phyloP scores from a whole-genome alignment of 2,888 invertebrate species.

The Tachina fera region DNA sequence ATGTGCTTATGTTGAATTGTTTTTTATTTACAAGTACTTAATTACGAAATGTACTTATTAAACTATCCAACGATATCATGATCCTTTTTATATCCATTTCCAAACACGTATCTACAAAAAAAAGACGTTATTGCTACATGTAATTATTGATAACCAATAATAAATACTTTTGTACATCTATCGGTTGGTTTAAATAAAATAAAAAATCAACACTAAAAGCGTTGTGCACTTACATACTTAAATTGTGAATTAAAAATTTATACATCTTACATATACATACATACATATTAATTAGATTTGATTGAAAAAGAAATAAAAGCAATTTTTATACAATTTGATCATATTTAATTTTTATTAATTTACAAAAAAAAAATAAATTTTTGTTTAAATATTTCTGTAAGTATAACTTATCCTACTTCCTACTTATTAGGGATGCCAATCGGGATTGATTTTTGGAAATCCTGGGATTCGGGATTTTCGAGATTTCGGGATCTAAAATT shows the following conservation, averaged over 20 bases:
- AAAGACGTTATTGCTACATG: conserved; percentile 50
- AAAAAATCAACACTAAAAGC: conserved; percentile 16
- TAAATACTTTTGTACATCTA: conserved; percentile 1
- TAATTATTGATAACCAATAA: conserved; percentile 15
- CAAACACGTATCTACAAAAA: conserved; percentile 55
- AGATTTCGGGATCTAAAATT: too few relatives aligned
- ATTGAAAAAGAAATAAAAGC: neutral
- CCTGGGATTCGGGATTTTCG: too few relatives aligned
- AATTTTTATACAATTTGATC: neutral
- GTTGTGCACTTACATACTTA: conserved; percentile 46
- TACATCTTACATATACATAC: neutral
- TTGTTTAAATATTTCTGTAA: too few relatives aligned
- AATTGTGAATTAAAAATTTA: conserved; percentile 8
- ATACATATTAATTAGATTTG: neutral
- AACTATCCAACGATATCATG: conserved; percentile 17
- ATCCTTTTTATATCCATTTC: conserved; percentile 31
- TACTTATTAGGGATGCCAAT: too few relatives aligned
- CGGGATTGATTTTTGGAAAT: too few relatives aligned
- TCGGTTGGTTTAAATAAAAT: neutral
- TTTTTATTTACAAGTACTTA: conserved; percentile 20
- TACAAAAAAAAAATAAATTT: too few relatives aligned
- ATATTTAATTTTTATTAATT: too few relatives aligned
- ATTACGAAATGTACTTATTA: conserved; percentile 47
- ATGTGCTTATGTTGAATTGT: conserved; percentile 4
- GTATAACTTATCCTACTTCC: too few relatives aligned